Base-by-base conservation (phyloP, 2,113 vertebrate genomes). In the Myotis davidii region DNA sequence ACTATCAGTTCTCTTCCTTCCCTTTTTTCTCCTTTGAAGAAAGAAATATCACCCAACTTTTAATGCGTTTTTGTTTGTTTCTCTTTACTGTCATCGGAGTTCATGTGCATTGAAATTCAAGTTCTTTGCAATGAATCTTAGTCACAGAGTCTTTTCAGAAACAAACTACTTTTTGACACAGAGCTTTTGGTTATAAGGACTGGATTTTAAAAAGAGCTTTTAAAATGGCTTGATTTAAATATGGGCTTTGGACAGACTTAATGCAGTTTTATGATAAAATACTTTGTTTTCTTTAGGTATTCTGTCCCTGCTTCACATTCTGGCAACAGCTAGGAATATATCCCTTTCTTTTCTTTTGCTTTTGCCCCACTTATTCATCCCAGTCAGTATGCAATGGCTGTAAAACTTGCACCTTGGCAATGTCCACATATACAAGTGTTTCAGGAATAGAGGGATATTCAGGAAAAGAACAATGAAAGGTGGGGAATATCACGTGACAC, bases 151-250 rank as follows among this genome's bases (percentile, higher is more conserved):
- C 64, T 78, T 95, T 88, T 84, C 69, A 54, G 70, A 94, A 91
- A 70, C 13, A 72, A 77, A 78, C n/a, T 82, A 23, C 23, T 48
- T 97, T 79, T 85, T 78, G 20, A 87, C 16, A 89, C 16, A 85
- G 23, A 83, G 29, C 29, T 83, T 93, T 83, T 84, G 59, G 11
- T 73, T 97, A 9, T 54, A 39, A 21, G 13, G 65, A 67, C 2
- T 21, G 25, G n/a, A 87, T 48, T 96, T 91, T 81, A 45, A 93
- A 94, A 96, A 76, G 25, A 69, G 32, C 23, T 72, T 94, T 82
- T 72, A 81, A 70, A 90, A 74, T 56, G 27, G 17, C 32, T 91
- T 86, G 56, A 88, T 16, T 82, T 64, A 74, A 90, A 83, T 69
- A 86, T 13, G 54, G 42, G 3, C 48, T 94, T 89, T 88, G 32